Evolutionary conservation across 2,797 vertebrate species (phyloP), one percentile per base, ranked within the genome.

Genomic region (Myotis myotis): DNA sequence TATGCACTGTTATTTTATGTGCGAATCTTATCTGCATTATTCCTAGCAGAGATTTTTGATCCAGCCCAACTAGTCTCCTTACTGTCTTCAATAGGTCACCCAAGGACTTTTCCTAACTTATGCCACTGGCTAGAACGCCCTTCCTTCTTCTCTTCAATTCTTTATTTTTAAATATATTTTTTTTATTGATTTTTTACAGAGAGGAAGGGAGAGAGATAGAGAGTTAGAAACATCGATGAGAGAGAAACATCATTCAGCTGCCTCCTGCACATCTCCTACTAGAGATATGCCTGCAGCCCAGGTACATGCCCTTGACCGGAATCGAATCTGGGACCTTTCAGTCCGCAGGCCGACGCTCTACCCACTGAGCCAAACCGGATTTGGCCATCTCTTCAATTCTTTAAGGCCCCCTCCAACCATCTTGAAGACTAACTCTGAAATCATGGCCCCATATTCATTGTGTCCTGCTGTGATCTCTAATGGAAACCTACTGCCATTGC

Each of bases 91-190:
- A 30, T 9, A 78, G 51, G 60, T 19, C n/a, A 17, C 19, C 41
- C 19, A 60, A 25, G 12, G 6, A 66, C 51, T 36, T 57, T 71
- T 60, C 53, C 47, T 66, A 90, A 41, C 4, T 44, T 22, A 6
- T 38, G 4, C 13, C 23, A 23, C n/a, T 79, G 16, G 28, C 12
- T 75, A 75, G 53, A 92, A 75, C 36, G 70, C 4, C n/a, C n/a
- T 83, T 87, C 36, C 22, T 55, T 60, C 57, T 89, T 70, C 78
- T 91, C 7, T 79, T 92, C 47, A 91, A 19, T 81, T 89, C 70
- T 75, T n/a, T 36, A 80, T 38, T 38, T 38, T 38, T 38, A 38
- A 38, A 38, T 38, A 38, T 38, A 38, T n/a, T 38, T 38, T 38
- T 38, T 38, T 38, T 38, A 38, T 38, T 38, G 38, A 38, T 38